Evolutionary conservation across 1,140 invertebrate genomes (phyloP).

Genomic region (Heliconius hewitsoni): DNA sequence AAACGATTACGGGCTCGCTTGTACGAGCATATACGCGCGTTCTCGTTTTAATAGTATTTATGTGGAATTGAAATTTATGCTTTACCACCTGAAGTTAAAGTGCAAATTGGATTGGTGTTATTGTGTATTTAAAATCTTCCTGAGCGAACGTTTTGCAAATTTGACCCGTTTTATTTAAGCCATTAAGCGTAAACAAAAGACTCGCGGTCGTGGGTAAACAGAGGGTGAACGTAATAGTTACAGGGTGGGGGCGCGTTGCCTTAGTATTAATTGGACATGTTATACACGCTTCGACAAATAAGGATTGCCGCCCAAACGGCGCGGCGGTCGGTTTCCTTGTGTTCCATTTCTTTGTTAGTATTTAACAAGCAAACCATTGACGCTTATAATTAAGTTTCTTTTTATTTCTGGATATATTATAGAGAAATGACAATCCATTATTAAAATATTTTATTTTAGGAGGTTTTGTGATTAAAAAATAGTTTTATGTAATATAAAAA

Average conservation of each 20-base stretch:
- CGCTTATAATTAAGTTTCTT: conserved; percentile 13
- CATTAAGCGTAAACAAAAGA: conserved; percentile 78
- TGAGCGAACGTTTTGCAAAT: conserved; percentile 63
- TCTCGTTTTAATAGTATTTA: conserved; percentile 53
- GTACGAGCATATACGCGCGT: conserved; percentile 46
- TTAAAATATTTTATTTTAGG: background rate
- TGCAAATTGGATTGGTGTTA: conserved; percentile 42
- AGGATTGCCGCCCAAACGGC: conserved; percentile 50
- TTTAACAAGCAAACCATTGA: conserved; percentile 30
- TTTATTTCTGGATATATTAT: background rate
- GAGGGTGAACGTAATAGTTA: conserved; percentile 67
- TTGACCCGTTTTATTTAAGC: conserved; percentile 76
- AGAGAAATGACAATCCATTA: background rate
- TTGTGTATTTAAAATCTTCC: conserved; percentile 62
- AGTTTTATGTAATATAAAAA: too few species aligned
- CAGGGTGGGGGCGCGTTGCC: conserved; percentile 56
- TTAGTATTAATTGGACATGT: conserved; percentile 73
- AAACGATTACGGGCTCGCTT: conserved; percentile 59
- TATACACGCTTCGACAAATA: conserved; percentile 68
- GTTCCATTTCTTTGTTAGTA: conserved; percentile 45
- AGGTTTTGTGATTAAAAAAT: background rate
- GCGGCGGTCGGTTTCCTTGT: conserved; percentile 46
- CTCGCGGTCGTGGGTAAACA: conserved; percentile 60
- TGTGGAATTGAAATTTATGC: conserved; percentile 52
- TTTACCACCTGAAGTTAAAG: conserved; percentile 51